These are phyloP conservation scores for Eulemur macaco DNA, from an alignment of 2,113 vertebrate genomes.

Conservation along the genomic window DNA sequence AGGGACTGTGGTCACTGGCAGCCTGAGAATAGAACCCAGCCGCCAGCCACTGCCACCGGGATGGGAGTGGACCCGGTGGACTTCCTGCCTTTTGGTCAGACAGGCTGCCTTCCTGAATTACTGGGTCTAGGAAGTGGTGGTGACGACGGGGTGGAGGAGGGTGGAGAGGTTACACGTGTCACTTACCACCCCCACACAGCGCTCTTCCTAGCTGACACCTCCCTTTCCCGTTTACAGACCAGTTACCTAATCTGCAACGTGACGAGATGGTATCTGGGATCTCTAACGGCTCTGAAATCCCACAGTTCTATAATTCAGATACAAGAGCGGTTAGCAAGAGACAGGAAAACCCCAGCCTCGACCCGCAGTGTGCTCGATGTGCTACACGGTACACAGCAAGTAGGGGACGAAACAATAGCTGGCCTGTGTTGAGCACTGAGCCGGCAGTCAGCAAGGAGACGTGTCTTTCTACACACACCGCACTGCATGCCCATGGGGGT, in stretches of 20 bases:
- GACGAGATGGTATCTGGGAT: slow-evolving; percentile 12
- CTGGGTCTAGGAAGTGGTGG: slow-evolving; percentile 19
- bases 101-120: slow-evolving; percentile 55
- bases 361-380: not conserved
- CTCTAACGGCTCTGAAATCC: slow-evolving; percentile 46
- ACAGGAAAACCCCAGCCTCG: not conserved
- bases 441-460: fast-evolving
- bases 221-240: not conserved
- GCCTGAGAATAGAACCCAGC: not conserved
- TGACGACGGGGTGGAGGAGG: not conserved
- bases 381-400: fast-evolving
- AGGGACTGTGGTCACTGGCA: not conserved
- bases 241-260: slow-evolving; percentile 32
- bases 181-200: not conserved
- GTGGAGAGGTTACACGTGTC: slow-evolving; percentile 1
- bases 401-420: not conserved
- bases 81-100: slow-evolving; percentile 52
- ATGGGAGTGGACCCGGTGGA: not conserved
- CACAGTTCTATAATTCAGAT: not conserved
- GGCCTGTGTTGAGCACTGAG: not conserved
- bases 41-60: not conserved
- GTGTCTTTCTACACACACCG: fast-evolving
- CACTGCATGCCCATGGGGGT: fast-evolving
- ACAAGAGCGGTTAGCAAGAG: not conserved
- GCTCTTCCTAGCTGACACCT: not conserved